Conservation (phyloP, 2,113 vertebrate genomes). For the Crotalus tigris region DNA sequence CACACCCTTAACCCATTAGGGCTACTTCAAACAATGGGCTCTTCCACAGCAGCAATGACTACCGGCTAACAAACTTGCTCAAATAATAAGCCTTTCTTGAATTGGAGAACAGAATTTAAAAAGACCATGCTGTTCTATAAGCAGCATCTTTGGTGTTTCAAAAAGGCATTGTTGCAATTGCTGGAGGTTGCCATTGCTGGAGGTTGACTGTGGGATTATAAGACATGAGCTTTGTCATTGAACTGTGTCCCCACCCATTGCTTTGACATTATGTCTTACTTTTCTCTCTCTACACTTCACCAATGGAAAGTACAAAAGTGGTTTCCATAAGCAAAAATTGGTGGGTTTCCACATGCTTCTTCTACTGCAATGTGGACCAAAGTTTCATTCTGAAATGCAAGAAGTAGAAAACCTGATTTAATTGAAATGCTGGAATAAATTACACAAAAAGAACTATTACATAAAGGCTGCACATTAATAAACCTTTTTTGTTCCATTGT, state of each 20-base stretch:
- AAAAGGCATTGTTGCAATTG: neutral
- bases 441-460: neutral
- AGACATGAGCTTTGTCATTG: neutral
- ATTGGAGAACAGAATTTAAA: neutral
- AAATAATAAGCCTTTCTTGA: rapidly evolving
- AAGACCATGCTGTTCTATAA: neutral
- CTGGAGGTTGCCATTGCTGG: neutral
- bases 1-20: slow-evolving; percentile 33
- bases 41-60: neutral
- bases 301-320: neutral
- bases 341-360: neutral
- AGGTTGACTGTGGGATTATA: neutral
- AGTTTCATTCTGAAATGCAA: slow-evolving; percentile 4
- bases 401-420: neutral
- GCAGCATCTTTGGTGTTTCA: neutral
- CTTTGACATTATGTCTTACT: neutral
- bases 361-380: neutral
- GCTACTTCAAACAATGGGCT: neutral
- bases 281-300: neutral
- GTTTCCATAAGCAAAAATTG: neutral
- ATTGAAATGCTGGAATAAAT: neutral
- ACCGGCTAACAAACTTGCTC: neutral
- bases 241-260: neutral
- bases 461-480: neutral
- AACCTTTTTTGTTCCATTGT: neutral